A percentile compares a stretch with the other conserved stretches of the same genome.
These are phyloP conservation scores for Belgica antarctica DNA, from an alignment of 2,888 invertebrate species.

Conservation along the genomic window DNA sequence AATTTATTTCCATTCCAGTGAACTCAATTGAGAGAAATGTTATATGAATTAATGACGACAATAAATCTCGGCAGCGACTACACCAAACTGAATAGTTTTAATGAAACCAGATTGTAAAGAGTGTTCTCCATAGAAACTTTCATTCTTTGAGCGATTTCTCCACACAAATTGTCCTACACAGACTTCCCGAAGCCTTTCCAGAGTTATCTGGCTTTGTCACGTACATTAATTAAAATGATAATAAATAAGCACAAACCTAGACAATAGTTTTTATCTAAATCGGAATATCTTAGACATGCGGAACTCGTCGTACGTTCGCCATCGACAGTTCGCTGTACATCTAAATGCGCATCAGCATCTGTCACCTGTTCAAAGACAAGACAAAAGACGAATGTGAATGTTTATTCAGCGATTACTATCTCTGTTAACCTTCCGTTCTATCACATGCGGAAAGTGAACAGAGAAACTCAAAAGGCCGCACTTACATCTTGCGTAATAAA, in stretches of 20 bases:
- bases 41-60: constrained; percentile 31
- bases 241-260: constrained; percentile 54
- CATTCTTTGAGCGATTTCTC: no score
- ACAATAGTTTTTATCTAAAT: constrained; percentile 52
- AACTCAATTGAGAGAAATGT: neutral
- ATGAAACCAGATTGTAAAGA: neutral
- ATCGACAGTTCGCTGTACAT: constrained; percentile 49
- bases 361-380: no score
- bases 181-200: neutral
- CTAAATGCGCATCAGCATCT: constrained; percentile 53
- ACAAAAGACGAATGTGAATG: neutral
- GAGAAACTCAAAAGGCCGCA: neutral
- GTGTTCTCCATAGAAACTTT: neutral
- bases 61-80: constrained; percentile 23
- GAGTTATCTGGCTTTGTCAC: constrained; percentile 36
- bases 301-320: constrained; percentile 51
- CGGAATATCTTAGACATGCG: constrained; percentile 52
- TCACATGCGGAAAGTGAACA: neutral
- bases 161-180: neutral
- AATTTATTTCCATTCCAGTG: constrained; percentile 10
- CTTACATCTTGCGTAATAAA: constrained; percentile 41
- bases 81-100: neutral
- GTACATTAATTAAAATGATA: constrained; percentile 44
- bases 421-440: neutral
- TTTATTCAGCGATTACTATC: neutral